Percentiles rank a stretch among this genome's conserved stretches.
These are phyloP conservation scores for Blennius ocellaris DNA, from an alignment of 2,113 vertebrate genomes.

Conservation along the genomic window DNA sequence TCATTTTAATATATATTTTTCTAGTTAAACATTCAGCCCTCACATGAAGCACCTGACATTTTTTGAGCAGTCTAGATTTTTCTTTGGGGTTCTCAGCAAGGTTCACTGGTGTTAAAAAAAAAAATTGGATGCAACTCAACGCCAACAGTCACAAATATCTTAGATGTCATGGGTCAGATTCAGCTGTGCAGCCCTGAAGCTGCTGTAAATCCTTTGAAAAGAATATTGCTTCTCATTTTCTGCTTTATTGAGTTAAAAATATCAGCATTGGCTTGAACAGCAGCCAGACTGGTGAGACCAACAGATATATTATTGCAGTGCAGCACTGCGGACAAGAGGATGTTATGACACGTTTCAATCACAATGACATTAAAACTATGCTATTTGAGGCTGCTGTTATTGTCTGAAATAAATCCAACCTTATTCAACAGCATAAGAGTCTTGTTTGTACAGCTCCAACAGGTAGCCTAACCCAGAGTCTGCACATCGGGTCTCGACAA, in stretches of 20 bases:
- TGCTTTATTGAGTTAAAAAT: background rate
- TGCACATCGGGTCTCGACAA: constrained; percentile 6
- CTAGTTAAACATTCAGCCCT: too few relatives aligned
- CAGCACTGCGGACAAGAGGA: background rate
- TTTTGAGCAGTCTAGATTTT: background rate
- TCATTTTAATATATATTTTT: too few relatives aligned
- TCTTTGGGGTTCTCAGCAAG: constrained; percentile 5
- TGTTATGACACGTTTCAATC: background rate
- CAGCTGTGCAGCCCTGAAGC: background rate
- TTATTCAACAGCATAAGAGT: background rate
- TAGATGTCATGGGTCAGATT: constrained; percentile 13
- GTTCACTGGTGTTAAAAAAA: constrained; percentile 1
- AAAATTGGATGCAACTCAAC: constrained; percentile 5
- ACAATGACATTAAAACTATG: background rate
- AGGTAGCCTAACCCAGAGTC: constrained; percentile 5
- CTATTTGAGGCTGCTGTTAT: background rate
- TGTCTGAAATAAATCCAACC: constrained; percentile 20
- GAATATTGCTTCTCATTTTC: background rate
- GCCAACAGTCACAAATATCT: background rate
- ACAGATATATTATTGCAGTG: background rate
- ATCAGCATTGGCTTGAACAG: background rate
- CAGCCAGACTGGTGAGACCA: background rate
- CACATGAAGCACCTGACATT: background rate
- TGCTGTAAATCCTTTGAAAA: background rate
- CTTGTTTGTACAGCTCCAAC: constrained; percentile 4